Evolutionary conservation across 35 echinoderm and acorn worm species (phyloP), one percentile per base, ranked within the genome.

Genomic region (Ptychodera flava): DNA sequence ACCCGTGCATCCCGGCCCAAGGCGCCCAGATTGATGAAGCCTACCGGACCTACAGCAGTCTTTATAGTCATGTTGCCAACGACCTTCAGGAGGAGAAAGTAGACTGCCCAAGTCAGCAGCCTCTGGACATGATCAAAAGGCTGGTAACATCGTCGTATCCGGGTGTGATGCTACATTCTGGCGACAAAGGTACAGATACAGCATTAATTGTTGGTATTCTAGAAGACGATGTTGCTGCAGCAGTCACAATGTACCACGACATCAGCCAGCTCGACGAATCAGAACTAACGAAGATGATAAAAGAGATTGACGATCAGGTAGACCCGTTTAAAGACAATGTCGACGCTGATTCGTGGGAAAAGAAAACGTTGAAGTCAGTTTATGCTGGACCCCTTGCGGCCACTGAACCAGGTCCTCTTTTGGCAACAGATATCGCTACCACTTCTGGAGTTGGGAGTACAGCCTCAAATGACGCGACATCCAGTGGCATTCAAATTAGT

Each of bases 401-500:
- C 6, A 12, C 6, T 22, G 45, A 64, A 12, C 45, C 45, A 64
- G 6, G 22, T 64, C 45, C 22, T 64, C 22, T 22, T 64, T 22
- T 22, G 45, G 22, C 45, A 22, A 6, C 45, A 64, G 45, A 64
- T 64, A 22, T 64, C 45, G 6, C 6, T 64, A 22, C 22, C 6
- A 64, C 45, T 64, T 6, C 45, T 64, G 45, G n/a, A n/a, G n/a
- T n/a, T n/a, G n/a, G n/a, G n/a, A n/a, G n/a, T n/a, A 64, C 45
- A 6, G 45, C 45, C 22, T 64, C 6, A 22, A 64, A 64, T 64
- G 45, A n/a, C 45, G 22, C 45, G 16, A 85, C 83, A 10, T 31
- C 29, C 6, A 29, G 52, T 38, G 86, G 36, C 27, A 88, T 45
- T 0, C 36, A 88, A 79, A 35, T 88, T 15, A 80, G 78, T 28